phyloP scores from a whole-genome alignment of 2,888 invertebrate genomes.

The Cataglyphis livida region DNA sequence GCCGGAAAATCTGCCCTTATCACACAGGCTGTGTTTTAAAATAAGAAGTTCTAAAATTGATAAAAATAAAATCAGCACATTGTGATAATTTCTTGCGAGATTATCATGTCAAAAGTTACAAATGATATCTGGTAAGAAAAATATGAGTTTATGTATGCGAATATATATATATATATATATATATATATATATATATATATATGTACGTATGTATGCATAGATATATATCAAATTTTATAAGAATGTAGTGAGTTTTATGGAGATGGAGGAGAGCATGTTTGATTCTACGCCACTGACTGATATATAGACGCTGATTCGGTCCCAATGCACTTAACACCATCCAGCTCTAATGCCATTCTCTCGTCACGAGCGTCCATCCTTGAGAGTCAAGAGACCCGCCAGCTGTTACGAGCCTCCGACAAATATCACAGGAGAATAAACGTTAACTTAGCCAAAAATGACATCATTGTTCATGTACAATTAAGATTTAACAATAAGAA shows the following conservation, averaged over 20 bases:
- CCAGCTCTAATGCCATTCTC: slow-evolving; percentile 73
- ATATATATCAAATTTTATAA: neutral
- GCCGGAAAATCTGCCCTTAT: neutral
- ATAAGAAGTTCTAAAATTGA: neutral
- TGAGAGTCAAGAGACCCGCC: slow-evolving; percentile 68
- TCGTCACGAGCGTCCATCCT: slow-evolving; percentile 72
- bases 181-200: slow-evolving; percentile 45
- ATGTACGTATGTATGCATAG: neutral
- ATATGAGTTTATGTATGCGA: slow-evolving; percentile 21
- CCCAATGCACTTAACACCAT: slow-evolving; percentile 74
- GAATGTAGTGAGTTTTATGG: slow-evolving; percentile 40
- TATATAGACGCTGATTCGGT: slow-evolving; percentile 68
- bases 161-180: slow-evolving; percentile 48
- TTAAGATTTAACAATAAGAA: slow-evolving; percentile 13
- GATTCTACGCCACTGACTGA: slow-evolving; percentile 60
- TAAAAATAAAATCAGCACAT: neutral
- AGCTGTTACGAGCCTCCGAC: slow-evolving; percentile 69
- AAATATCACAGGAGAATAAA: slow-evolving; percentile 55
- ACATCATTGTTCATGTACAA: slow-evolving; percentile 29
- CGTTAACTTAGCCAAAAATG: slow-evolving; percentile 42
- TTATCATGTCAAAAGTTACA: neutral
- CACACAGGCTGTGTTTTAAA: neutral
- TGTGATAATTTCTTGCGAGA: neutral
- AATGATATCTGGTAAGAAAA: neutral
- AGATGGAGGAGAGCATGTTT: slow-evolving; percentile 40